Conservation (phyloP, 2,888 invertebrate species). For the Helicoverpa assulta region DNA sequence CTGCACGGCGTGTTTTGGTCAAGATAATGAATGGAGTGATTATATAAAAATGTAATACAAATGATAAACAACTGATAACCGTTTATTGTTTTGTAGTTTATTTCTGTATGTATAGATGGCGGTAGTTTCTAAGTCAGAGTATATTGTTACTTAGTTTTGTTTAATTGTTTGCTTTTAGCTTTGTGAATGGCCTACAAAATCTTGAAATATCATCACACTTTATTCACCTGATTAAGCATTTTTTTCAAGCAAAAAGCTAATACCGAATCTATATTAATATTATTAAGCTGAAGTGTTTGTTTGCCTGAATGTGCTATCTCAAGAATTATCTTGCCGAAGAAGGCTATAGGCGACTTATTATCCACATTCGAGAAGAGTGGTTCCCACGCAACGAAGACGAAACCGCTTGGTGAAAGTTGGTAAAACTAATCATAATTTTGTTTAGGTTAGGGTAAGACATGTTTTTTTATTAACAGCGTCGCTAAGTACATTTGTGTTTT, state of each 20-base stretch:
- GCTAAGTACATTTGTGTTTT: background rate
- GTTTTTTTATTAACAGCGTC: no score
- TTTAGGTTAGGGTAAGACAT: no score
- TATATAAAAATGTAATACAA: background rate
- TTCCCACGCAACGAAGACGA: no score
- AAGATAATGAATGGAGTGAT: background rate
- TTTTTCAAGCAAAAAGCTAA: conserved; percentile 55
- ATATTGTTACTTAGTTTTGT: no score
- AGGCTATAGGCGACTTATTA: no score
- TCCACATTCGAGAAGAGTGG: no score
- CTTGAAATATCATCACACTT: conserved; percentile 51
- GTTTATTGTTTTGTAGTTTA: background rate
- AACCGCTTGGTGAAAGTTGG: no score
- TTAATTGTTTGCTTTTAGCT: no score
- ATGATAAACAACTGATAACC: background rate
- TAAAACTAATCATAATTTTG: no score
- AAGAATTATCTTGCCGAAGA: no score
- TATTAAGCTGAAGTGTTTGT: background rate
- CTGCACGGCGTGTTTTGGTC: background rate
- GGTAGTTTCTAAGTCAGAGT: background rate
- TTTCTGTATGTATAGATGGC: conserved; percentile 16
- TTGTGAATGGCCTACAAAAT: no score
- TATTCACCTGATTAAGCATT: conserved; percentile 65
- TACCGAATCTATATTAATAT: conserved; percentile 18
- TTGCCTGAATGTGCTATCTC: no score